A percentile compares a stretch with the other conserved stretches of the same genome.
phyloP scores from a whole-genome alignment of 1,140 invertebrate species.

The Cheumatopsyche charites region DNA sequence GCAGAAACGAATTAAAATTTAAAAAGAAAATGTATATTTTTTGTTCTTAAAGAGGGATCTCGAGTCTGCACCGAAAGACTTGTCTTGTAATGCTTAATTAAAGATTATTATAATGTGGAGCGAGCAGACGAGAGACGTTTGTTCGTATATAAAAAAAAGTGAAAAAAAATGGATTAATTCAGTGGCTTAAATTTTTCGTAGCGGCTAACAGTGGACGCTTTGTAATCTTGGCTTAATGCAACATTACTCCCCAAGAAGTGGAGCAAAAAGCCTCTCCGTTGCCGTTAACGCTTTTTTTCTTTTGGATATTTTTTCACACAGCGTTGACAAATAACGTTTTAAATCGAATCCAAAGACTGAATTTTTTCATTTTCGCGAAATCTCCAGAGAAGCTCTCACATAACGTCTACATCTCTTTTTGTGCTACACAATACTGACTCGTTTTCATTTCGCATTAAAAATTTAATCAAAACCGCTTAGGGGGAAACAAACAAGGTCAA shows the following conservation, averaged over 20 bases:
- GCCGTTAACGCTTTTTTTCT: slow-evolving; percentile 3
- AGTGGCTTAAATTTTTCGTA: slow-evolving; percentile 27
- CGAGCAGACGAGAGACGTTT: background rate
- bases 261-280: slow-evolving; percentile 12
- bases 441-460: too few relatives aligned
- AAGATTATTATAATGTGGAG: slow-evolving; percentile 11
- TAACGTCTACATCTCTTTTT: too few relatives aligned
- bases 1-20: too few relatives aligned
- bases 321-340: slow-evolving; percentile 9
- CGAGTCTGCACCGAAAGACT: too few relatives aligned
- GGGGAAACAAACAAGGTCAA: too few relatives aligned
- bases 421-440: too few relatives aligned
- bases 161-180: slow-evolving; percentile 21
- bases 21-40: too few relatives aligned
- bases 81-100: slow-evolving; percentile 13
- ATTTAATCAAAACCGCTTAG: too few relatives aligned
- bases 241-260: slow-evolving; percentile 9
- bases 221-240: slow-evolving; percentile 28
- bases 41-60: too few relatives aligned
- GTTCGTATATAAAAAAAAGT: background rate
- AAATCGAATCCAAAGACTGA: slow-evolving; percentile 1
- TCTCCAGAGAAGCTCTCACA: too few relatives aligned
- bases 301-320: background rate
- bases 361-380: too few relatives aligned
- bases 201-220: slow-evolving; percentile 18